Base-by-base conservation (phyloP, 2,113 vertebrate species). In the Chitala chitala region DNA sequence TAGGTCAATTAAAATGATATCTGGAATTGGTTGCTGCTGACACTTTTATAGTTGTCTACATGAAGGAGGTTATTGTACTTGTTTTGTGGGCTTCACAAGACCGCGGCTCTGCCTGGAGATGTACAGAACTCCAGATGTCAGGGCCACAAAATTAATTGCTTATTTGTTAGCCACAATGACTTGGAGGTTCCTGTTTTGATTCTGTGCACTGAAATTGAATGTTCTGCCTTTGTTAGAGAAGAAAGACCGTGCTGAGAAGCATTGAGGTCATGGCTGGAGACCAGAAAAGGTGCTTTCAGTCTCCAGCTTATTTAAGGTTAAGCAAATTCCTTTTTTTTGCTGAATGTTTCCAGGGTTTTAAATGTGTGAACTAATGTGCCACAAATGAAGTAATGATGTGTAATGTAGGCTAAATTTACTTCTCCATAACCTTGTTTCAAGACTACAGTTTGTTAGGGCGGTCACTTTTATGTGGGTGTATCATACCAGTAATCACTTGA, bases 61-160 rank as follows among this genome's bases (percentile, higher is more conserved):
- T 51, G 80, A 89, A 88, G 50, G 71, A 24, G 1, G 29, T 77
- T 63, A 78, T 85, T 87, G 73, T 84, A 74, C 65, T 69, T 12
- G 50, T 29, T 79, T 82, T 77, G 77, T 69, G 1, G 51, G n/a
- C 38, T 40, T 53, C 36, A n/a, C 13, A 74, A 78, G 80, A 78
- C 81, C 66, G 40, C 81, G 75, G 76, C 75, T 77, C 76, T 6
- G 74, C 79, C 77, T 75, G 59, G 78, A 84, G 82, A 88, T 83
- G 66, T 81, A 86, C 77, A 59, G 80, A 54, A n/a, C 77, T 70
- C 73, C 80, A 84, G 87, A 87, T 84, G 86, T 87, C 87, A 88
- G 36, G 46, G 76, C 82, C 74, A 76, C 79, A 82, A 87, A 86
- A 86, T 82, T 77, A 81, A 69, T 72, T 40, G 33, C 50, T 77